Percentiles rank a stretch among this genome's conserved stretches.
Conservation (phyloP, 2,113 vertebrate species). For the Tyto alba region DNA sequence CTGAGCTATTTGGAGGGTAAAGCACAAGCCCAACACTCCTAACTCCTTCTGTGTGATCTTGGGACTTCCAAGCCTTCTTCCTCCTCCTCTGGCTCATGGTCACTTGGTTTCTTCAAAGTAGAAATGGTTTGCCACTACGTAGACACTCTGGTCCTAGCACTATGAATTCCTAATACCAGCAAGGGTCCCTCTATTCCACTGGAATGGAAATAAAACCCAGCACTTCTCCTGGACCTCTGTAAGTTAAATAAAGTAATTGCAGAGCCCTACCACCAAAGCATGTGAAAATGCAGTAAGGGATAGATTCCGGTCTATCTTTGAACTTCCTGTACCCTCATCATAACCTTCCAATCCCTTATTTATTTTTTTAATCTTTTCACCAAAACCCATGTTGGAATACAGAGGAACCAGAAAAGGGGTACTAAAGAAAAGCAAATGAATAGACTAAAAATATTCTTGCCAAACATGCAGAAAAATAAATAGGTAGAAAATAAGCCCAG, state of each 20-base stretch:
- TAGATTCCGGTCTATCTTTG: conserved; percentile 13
- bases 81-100: not conserved
- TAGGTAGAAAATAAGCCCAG: conserved; percentile 1
- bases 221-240: not conserved
- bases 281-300: not conserved
- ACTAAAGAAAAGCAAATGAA: not conserved
- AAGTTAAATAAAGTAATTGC: not conserved
- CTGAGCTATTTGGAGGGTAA: not conserved
- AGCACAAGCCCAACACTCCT: not conserved
- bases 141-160: not conserved
- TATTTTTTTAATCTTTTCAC: not conserved
- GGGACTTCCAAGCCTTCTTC: not conserved
- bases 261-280: not conserved
- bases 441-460: conserved; percentile 14
- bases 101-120: not conserved
- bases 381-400: not conserved
- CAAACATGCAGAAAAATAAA: conserved; percentile 38
- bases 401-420: not conserved
- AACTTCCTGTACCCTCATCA: not conserved
- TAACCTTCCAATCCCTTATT: not conserved
- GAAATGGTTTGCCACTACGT: not conserved
- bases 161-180: not conserved
- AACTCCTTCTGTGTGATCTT: not conserved
- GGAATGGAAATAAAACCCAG: not conserved
- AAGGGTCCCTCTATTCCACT: not conserved